These are phyloP conservation scores for Cotesia chilonis DNA, from an alignment of 1,140 invertebrate species.

Conservation along the genomic window DNA sequence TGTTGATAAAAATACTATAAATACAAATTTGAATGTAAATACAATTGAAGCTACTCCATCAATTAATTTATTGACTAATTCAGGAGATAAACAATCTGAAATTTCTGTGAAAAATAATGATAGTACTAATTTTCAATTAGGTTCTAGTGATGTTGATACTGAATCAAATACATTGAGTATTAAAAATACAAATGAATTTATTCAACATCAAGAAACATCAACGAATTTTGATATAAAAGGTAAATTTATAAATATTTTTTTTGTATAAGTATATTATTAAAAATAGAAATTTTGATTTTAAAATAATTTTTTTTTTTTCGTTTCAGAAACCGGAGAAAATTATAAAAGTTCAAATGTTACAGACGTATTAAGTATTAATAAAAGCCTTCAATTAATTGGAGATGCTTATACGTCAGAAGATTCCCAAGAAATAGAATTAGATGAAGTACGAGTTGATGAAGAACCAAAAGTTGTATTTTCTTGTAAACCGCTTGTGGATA, in stretches of 20 bases:
- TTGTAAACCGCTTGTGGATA: slow-evolving; percentile 31
- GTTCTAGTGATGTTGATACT: neutral
- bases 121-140: slow-evolving; percentile 1
- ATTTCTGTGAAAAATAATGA: neutral
- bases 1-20: neutral
- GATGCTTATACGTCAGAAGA: slow-evolving; percentile 56
- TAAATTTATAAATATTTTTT: neutral
- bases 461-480: slow-evolving; percentile 33
- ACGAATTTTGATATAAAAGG: neutral
- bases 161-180: neutral
- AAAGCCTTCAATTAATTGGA: slow-evolving; percentile 54
- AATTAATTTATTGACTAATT: neutral
- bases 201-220: neutral
- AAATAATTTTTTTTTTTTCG: neutral
- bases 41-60: neutral
- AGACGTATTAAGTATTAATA: slow-evolving; percentile 41
- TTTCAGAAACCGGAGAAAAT: neutral
- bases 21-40: neutral
- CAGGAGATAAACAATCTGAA: neutral
- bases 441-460: slow-evolving; percentile 29
- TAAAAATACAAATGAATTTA: slow-evolving; percentile 6
- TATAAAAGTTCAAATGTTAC: slow-evolving; percentile 16
- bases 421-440: slow-evolving; percentile 44
- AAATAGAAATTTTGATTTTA: neutral
- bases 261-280: neutral